A percentile compares a stretch with the other conserved stretches of the same genome.
These are phyloP conservation scores for Apodemus speciosus DNA, from an alignment of 2,113 vertebrate genomes.

Conservation along the genomic window DNA sequence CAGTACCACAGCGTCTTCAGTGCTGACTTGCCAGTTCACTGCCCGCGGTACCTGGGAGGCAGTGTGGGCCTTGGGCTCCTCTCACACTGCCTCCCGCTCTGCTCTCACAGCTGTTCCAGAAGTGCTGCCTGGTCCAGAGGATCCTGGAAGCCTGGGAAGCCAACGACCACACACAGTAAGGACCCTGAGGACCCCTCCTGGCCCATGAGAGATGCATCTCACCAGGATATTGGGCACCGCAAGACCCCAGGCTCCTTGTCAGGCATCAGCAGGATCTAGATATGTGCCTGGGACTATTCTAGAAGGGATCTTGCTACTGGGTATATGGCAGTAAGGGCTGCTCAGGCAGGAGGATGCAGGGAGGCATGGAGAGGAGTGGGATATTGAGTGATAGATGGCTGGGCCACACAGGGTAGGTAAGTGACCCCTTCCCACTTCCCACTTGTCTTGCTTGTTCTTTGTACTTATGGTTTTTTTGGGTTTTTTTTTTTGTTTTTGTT, in stretches of 20 bases:
- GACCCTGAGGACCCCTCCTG: background rate
- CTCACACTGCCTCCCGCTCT: background rate
- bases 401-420: background rate
- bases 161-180: conserved; percentile 97
- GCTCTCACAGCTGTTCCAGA: conserved; percentile 92
- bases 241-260: background rate
- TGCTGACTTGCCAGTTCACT: background rate
- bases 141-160: conserved; percentile 97
- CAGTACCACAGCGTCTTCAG: background rate
- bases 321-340: too few species aligned
- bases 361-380: background rate
- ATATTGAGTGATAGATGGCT: background rate
- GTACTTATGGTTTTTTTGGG: background rate
- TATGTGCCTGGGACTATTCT: fast-evolving
- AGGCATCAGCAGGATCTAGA: background rate
- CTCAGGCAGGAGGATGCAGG: background rate
- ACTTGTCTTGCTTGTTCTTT: background rate
- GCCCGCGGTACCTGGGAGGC: background rate
- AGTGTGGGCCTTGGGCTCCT: background rate
- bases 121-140: conserved; percentile 94
- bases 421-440: background rate
- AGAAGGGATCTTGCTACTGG: background rate
- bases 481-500: background rate
- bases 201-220: background rate
- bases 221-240: background rate